Conservation (phyloP, 2,797 vertebrate species). For the Erpetoichthys calabaricus region DNA sequence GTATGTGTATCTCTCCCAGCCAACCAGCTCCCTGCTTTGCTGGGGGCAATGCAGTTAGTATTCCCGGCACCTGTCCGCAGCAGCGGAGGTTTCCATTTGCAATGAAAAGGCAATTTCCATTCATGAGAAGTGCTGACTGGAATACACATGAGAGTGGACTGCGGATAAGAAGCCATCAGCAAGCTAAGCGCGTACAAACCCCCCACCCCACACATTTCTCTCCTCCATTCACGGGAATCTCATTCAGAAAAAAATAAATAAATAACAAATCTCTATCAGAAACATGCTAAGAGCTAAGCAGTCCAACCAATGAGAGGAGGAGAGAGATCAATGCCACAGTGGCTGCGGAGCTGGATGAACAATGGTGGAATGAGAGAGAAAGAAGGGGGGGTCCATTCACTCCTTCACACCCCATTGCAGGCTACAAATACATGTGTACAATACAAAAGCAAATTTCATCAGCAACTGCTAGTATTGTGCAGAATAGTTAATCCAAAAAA, state of each 20-base stretch:
- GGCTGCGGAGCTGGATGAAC: not conserved
- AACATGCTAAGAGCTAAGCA: conserved; percentile 26
- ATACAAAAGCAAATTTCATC: too few relatives aligned
- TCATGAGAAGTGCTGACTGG: conserved; percentile 26
- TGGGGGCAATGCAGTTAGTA: conserved; percentile 53
- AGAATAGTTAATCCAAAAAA: too few relatives aligned
- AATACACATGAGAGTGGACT: conserved; percentile 22
- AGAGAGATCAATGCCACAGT: conserved; percentile 11
- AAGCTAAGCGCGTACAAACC: not conserved
- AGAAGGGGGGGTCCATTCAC: not conserved
- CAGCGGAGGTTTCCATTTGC: conserved; percentile 37
- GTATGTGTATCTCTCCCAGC: too few relatives aligned
- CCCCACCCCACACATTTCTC: not conserved
- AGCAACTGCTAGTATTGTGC: too few relatives aligned
- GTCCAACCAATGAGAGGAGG: conserved; percentile 45
- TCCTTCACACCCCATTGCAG: not conserved
- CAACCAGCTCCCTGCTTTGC: too few relatives aligned
- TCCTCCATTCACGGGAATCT: conserved; percentile 27
- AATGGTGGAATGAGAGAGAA: conserved; percentile 10
- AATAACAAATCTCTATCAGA: not conserved
- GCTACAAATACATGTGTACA: not conserved
- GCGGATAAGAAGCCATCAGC: conserved; percentile 10
- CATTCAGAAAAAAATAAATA: conserved; percentile 31
- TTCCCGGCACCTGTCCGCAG: conserved; percentile 43
- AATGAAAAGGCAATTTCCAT: conserved; percentile 19